Conservation (phyloP, 2,797 vertebrate species). For the Poeciliopsis paucimaculata region DNA sequence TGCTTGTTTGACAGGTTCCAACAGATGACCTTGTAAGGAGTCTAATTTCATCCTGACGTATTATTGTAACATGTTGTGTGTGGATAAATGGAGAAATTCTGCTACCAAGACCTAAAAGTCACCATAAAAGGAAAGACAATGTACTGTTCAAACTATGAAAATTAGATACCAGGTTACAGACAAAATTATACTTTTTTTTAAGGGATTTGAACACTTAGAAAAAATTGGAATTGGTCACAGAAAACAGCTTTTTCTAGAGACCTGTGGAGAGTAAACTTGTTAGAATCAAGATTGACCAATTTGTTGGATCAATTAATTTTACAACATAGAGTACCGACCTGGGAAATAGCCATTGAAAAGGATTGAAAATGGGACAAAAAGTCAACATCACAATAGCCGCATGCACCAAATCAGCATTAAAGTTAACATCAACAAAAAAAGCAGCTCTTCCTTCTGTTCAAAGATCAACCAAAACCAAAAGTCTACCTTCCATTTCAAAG, state of each 20-base stretch:
- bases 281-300: background rate
- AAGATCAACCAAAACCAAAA: background rate
- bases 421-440: background rate
- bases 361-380: background rate
- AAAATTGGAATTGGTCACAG: background rate
- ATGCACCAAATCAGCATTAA: background rate
- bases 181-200: background rate
- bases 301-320: background rate
- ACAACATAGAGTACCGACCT: background rate
- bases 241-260: background rate
- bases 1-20: background rate
- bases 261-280: background rate
- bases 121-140: background rate
- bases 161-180: background rate
- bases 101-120: background rate
- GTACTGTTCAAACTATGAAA: background rate
- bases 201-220: background rate
- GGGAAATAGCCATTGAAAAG: background rate
- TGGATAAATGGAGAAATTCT: background rate
- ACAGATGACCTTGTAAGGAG: background rate
- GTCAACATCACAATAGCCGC: background rate
- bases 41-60: background rate
- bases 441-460: background rate
- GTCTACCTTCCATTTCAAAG: background rate
- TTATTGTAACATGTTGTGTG: background rate